A percentile compares a stretch with the other conserved stretches of the same genome.
Evolutionary conservation across 2,888 invertebrate genomes (phyloP).

Genomic region (Merodon equestris): DNA sequence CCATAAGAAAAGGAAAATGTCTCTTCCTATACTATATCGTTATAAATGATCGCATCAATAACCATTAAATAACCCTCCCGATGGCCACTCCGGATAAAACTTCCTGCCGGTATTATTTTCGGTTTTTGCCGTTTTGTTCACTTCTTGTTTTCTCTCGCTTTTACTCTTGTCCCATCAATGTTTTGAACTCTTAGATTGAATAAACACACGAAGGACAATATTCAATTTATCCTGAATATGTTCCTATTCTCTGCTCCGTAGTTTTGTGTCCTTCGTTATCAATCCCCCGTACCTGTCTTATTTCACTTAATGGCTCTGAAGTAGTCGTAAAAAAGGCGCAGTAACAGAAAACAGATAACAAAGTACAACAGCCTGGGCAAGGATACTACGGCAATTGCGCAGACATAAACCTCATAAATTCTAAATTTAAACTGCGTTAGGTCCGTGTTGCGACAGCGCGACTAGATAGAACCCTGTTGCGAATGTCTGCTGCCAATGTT

Average conservation of each 20-base stretch:
- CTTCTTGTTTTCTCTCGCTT: conserved; percentile 41
- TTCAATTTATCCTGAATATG: conserved; percentile 59
- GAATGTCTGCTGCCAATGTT: conserved; percentile 65
- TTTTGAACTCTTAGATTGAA: conserved; percentile 45
- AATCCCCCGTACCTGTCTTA: conserved; percentile 66
- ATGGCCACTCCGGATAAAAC: conserved; percentile 71
- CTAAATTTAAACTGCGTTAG: conserved; percentile 67
- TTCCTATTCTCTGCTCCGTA: conserved; percentile 21
- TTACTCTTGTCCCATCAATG: neutral
- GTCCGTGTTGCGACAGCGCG: conserved; percentile 59
- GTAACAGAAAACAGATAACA: conserved; percentile 56
- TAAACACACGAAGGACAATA: conserved; percentile 57
- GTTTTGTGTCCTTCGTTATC: conserved; percentile 53
- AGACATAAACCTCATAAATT: conserved; percentile 66
- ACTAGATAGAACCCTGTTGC: conserved; percentile 65
- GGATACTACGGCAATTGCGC: conserved; percentile 55
- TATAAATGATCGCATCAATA: conserved; percentile 72
- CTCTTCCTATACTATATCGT: conserved; percentile 66
- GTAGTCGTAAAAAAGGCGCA: conserved; percentile 64
- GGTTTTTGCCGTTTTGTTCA: conserved; percentile 17
- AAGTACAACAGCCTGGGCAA: conserved; percentile 41
- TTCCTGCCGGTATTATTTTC: conserved; percentile 68
- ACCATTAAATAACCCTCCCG: conserved; percentile 72
- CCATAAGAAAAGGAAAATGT: conserved; percentile 27
- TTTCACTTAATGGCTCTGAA: conserved; percentile 66